Evolutionary conservation across 2,797 vertebrate genomes (phyloP), one percentile per base, ranked within the genome.

Genomic region (Chaetophractus vellerosus): DNA sequence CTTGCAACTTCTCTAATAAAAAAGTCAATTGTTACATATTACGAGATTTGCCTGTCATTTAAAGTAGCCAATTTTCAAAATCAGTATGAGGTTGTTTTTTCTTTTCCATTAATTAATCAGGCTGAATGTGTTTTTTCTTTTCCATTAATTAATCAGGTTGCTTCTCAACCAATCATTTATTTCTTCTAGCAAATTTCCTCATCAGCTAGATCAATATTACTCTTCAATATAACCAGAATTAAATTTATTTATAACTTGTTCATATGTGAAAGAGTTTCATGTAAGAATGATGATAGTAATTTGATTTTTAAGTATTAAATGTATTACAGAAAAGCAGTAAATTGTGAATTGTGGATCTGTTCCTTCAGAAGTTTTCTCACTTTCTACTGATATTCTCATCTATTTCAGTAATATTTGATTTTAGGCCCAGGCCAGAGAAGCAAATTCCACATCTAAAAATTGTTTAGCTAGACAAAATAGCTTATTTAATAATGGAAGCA

Each of bases 171-270:
- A 74, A 41, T 10, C 66, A 18, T 28, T 80, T 4, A 57, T 76
- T 89, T 80, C 50, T 85, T 91, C 36, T 36, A 89, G n/a, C 21
- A 95, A 88, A 85, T 41, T 79, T 21, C 45, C 76, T 55, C 52
- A n/a, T 63, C 26, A 64, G 18, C 26, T 80, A 33, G 66, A 38
- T 16, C 38, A 76, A 84, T 38, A 55, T 93, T 91, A 69, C 7
- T 69, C 21, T 11, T 55, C 9, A 68, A 48, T 63, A 55, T 61
- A 75, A 48, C 9, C 4, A 80, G 16, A 48, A 88, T 75, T 80
- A 80, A 61, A 45, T 3, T 82, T 61, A 26, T 57, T 82, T 90
- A 33, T 55, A 61, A 38, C 9, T n/a, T 55, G 12, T 50, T 91
- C 23, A 48, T 36, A 63, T 55, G 50, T 69, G 24, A 69, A 48